A percentile compares a stretch with the other conserved stretches of the same genome.
Conservation (phyloP, 2,797 vertebrate species). For the Chrosomus eos region DNA sequence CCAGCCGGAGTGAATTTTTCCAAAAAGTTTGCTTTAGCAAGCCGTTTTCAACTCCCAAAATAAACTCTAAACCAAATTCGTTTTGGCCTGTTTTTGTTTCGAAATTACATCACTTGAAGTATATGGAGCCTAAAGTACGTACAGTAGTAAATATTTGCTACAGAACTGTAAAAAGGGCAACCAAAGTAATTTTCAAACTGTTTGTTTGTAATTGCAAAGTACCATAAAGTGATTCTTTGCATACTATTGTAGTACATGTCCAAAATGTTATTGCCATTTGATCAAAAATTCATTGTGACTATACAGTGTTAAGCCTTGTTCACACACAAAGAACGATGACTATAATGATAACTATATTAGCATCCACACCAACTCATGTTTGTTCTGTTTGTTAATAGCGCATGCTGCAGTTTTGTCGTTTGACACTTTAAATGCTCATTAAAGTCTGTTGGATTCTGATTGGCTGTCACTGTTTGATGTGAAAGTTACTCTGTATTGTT, state of each 20-base stretch:
- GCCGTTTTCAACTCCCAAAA: neutral
- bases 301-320: no score
- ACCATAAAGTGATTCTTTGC: no score
- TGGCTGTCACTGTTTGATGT: neutral
- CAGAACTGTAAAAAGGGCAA: no score
- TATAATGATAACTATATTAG: neutral
- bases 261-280: no score
- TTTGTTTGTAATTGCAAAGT: no score
- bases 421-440: neutral
- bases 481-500: neutral
- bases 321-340: neutral
- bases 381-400: neutral
- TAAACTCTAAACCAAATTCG: neutral
- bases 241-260: no score
- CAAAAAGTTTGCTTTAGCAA: neutral
- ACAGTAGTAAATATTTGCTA: no score
- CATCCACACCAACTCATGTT: neutral
- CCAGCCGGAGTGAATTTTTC: neutral
- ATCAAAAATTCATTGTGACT: no score
- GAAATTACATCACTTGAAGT: no score
- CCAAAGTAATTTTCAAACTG: no score
- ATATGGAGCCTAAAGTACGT: no score
- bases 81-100: neutral
- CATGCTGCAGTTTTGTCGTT: no score
- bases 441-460: neutral